Percentiles rank a stretch among this genome's conserved stretches.
These are phyloP conservation scores for Auanema freiburgensis DNA, from an alignment of 2,888 invertebrate species.

Conservation along the genomic window DNA sequence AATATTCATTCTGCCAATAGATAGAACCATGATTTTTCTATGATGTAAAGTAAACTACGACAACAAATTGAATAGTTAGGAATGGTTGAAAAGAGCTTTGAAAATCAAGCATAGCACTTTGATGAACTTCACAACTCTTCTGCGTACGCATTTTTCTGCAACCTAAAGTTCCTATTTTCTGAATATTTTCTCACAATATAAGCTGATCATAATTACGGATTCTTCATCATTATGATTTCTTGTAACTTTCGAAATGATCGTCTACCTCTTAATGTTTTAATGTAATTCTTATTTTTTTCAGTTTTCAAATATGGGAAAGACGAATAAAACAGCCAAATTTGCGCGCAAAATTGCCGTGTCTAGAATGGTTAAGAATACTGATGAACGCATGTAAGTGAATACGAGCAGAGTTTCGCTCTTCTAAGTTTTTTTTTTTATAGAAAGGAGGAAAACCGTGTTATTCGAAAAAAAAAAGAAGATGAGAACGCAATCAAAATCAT, in stretches of 20 bases:
- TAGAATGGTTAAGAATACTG: conserved; percentile 61
- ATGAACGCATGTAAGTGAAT: conserved; percentile 56
- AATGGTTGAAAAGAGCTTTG: background rate
- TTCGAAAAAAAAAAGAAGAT: conserved; percentile 58
- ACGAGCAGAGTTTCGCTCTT: background rate
- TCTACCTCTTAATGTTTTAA: too few relatives aligned
- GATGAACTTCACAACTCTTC: conserved; percentile 1
- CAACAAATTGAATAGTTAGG: too few relatives aligned
- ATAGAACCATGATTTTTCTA: background rate
- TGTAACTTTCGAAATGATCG: too few relatives aligned
- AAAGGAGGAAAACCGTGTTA: conserved; percentile 57
- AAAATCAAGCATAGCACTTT: background rate
- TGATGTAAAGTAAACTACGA: too few relatives aligned
- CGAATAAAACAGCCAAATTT: conserved; percentile 35
- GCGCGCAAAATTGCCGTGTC: conserved; percentile 39
- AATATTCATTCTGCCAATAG: background rate
- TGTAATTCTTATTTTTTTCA: background rate
- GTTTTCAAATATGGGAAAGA: conserved; percentile 43
- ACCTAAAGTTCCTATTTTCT: too few relatives aligned
- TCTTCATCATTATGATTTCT: too few relatives aligned
- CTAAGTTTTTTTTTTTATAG: conserved; percentile 40
- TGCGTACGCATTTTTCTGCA: too few relatives aligned
- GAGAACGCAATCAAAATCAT: conserved; percentile 56
- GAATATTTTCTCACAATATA: too few relatives aligned
- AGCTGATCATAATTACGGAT: too few relatives aligned